A percentile compares a stretch with the other conserved stretches of the same genome.
Evolutionary conservation across 2,797 vertebrate genomes (phyloP).

Genomic region (Spea hammondii): DNA sequence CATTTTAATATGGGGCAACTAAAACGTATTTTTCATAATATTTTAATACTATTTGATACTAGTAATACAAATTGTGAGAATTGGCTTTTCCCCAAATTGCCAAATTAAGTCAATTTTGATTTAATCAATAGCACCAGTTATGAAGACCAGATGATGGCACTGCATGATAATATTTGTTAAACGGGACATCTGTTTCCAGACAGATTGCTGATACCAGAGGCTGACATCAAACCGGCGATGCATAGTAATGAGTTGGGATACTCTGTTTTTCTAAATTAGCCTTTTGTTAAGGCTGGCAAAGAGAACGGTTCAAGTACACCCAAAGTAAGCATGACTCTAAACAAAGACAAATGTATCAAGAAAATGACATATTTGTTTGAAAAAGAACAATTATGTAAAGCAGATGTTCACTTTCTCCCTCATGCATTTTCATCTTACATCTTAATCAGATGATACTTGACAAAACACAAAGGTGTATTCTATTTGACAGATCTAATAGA

Average conservation of each 20-base stretch:
- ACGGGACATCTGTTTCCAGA: constrained; percentile 40
- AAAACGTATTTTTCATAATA: too few species aligned
- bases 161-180: constrained; percentile 27
- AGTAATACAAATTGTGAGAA: too few species aligned
- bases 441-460: not conserved
- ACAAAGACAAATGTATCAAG: constrained; percentile 6
- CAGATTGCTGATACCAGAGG: constrained; percentile 47
- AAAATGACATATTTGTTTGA: constrained; percentile 24
- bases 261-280: constrained; percentile 45
- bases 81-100: not conserved
- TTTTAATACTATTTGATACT: too few species aligned
- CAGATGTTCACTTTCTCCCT: constrained; percentile 15
- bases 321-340: constrained; percentile 20
- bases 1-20: too few species aligned
- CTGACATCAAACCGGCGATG: constrained; percentile 47
- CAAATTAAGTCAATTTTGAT: constrained; percentile 7
- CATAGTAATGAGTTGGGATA: constrained; percentile 45
- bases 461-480: not conserved
- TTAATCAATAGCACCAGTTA: constrained; percentile 34
- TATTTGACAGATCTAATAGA: not conserved
- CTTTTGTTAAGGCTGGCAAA: constrained; percentile 16
- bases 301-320: constrained; percentile 2
- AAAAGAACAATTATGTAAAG: constrained; percentile 12
- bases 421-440: not conserved
- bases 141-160: constrained; percentile 39